These are phyloP conservation scores for Cheumatopsyche charites DNA, from an alignment of 1,140 invertebrate species.

Conservation along the genomic window DNA sequence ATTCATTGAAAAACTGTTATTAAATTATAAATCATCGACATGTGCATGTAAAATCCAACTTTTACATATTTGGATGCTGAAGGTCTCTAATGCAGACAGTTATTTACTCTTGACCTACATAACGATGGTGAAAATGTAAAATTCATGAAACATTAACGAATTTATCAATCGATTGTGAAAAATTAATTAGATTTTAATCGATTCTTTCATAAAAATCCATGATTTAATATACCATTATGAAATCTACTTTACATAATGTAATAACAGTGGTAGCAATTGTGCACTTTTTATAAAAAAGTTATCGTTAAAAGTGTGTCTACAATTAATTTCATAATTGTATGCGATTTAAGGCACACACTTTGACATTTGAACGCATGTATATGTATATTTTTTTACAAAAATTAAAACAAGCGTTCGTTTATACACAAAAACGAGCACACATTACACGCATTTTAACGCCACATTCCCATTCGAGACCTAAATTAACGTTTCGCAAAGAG, in stretches of 20 bases:
- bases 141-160: background rate
- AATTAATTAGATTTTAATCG: too few relatives aligned
- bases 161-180: background rate
- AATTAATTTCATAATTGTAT: too few relatives aligned
- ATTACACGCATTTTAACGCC: background rate
- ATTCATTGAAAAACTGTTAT: background rate
- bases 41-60: background rate
- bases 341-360: too few relatives aligned
- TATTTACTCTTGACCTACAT: background rate
- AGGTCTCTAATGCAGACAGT: slow-evolving; percentile 5
- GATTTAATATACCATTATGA: too few relatives aligned
- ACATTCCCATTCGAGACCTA: too few relatives aligned
- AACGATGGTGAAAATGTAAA: background rate
- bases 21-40: background rate
- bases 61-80: background rate
- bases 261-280: too few relatives aligned
- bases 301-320: too few relatives aligned
- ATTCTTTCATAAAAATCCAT: too few relatives aligned
- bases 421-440: background rate
- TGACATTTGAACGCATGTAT: too few relatives aligned
- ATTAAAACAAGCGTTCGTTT: background rate
- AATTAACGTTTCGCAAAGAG: too few relatives aligned
- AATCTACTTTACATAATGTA: too few relatives aligned
- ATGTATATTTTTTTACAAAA: background rate
- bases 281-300: too few relatives aligned